Conservation (phyloP, 2,113 vertebrate species). For the Lasiurus borealis region DNA sequence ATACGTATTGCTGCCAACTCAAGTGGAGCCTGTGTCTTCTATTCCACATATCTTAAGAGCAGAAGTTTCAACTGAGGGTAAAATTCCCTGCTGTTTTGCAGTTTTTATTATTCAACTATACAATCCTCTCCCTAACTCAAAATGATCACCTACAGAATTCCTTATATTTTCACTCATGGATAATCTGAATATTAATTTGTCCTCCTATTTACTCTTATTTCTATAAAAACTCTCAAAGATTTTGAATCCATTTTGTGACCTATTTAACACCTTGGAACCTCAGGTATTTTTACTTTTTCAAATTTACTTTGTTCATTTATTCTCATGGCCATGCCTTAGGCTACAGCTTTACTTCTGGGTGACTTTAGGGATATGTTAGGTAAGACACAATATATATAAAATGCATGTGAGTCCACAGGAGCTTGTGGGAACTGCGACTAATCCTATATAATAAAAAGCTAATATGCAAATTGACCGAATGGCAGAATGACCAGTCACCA, state of each 20-base stretch:
- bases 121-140: background rate
- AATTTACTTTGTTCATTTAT: background rate
- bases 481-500: too few species aligned
- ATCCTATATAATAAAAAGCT: too few species aligned
- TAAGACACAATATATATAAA: background rate
- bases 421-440: background rate
- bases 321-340: background rate
- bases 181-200: background rate
- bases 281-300: background rate
- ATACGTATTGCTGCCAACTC: background rate
- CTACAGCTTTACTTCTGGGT: background rate
- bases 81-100: background rate
- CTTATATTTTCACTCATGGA: background rate
- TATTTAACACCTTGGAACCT: background rate
- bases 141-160: background rate
- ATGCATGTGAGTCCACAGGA: background rate
- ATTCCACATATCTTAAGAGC: background rate
- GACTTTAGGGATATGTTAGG: background rate
- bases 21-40: background rate
- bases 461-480: too few species aligned
- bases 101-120: background rate
- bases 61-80: background rate
- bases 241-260: background rate
- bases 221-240: background rate
- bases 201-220: background rate